Evolutionary conservation across 1,140 invertebrate species (phyloP), one percentile per base, ranked within the genome.

Genomic region (Eumaeus atala): DNA sequence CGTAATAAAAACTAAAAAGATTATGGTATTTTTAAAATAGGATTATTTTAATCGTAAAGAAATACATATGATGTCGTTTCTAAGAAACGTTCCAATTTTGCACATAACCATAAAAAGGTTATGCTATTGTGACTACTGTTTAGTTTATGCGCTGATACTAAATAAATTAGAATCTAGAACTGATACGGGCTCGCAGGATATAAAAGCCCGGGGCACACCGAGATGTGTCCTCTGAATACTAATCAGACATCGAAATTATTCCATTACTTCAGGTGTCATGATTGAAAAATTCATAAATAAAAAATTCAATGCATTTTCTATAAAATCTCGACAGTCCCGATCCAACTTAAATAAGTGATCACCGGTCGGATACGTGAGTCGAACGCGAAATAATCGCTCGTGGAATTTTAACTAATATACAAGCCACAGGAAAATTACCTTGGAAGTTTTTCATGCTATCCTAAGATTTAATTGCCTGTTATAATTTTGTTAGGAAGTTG

Each of bases 271-370:
- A 60, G 61, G 65, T 66, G 65, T 70, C 67, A 56, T 56, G 58
- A 70, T 72, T 76, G 70, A 73, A 77, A 77, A 83, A 67, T 74
- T 80, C 68, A 83, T 84, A 84, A 86, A 86, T 83, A 86, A 79
- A 74, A 84, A 81, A 76, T 74, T 66, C 76, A 66, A 62, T 74
- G 74, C 68, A 75, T 78, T 80, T n/a, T 83, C 76, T 77, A 72
- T 76, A 61, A 67, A 84, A 86, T 86, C 80, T 81, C 76, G 69
- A 68, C 70, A 70, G 72, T 68, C 72, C 63, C 54, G 73, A 82
- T 78, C 64, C 55, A 72, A 82, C 78, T 81, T 80, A 83, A 84
- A 84, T 84, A 84, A 85, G 75, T 79, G 80, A 86, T 84, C 80
- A 81, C 76, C 76, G 77, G 71, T 65, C 70, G 66, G 48, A 42